Conservation (phyloP, 2,888 invertebrate genomes). For the Dynastes hyllus region DNA sequence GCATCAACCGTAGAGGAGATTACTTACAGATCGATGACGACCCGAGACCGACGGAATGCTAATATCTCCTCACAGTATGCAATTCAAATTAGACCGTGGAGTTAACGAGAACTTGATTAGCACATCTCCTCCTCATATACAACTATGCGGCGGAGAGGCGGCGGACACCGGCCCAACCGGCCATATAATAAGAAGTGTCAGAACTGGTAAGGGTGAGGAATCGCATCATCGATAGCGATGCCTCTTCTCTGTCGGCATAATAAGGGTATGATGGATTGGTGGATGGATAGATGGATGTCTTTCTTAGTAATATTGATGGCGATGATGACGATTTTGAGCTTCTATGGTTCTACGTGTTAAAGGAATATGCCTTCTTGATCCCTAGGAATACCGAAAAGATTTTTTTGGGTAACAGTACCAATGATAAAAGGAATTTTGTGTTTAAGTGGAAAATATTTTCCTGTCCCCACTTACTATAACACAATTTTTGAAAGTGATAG, state of each 20-base stretch:
- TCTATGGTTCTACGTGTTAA: too few relatives aligned
- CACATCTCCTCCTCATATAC: conserved; percentile 66
- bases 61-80: conserved; percentile 67
- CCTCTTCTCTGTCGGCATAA: conserved; percentile 50
- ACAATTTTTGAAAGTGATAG: too few relatives aligned
- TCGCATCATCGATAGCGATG: conserved; percentile 37
- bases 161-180: conserved; percentile 57
- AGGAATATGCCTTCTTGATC: too few relatives aligned
- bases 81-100: conserved; percentile 67
- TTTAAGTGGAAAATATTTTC: too few relatives aligned
- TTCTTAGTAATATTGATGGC: conserved; percentile 26
- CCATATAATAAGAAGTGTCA: conserved; percentile 60
- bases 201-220: conserved; percentile 57
- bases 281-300: conserved; percentile 50
- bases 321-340: background rate
- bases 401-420: too few relatives aligned
- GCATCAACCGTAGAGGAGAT: conserved; percentile 57
- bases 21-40: conserved; percentile 66
- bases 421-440: too few relatives aligned
- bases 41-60: conserved; percentile 62
- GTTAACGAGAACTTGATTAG: conserved; percentile 69
- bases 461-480: too few relatives aligned
- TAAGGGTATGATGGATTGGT: conserved; percentile 56
- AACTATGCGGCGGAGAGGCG: conserved; percentile 54
- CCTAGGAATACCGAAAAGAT: too few relatives aligned